Evolutionary conservation across 2,888 invertebrate species (phyloP), one percentile per base, ranked within the genome.

Genomic region (Protonemura montana): DNA sequence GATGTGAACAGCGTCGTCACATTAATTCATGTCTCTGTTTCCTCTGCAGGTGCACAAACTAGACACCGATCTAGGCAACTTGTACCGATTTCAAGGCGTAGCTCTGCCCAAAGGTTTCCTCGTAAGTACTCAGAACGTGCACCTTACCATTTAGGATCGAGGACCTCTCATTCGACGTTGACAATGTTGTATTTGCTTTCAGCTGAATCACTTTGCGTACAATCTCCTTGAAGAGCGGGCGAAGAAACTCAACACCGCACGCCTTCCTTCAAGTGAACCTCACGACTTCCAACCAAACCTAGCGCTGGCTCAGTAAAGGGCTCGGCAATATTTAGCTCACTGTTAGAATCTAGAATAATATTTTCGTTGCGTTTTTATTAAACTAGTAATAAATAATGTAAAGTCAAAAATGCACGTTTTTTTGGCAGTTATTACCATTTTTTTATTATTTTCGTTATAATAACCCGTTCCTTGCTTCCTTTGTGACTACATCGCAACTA

Each of bases 61-160:
- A 28, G 91, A 93, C 30, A 94, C 94, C 88, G 92, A 92, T 82
- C 90, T 92, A n/a, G 94, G 94, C 0, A 92, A 93, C 35, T 92
- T 98, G 87, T 97, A 96, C 91, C 93, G 98, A 89, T 95, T 99
- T 90, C 99, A 99, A 91, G 98, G 98, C 0, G 94, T 99, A 0
- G 97, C 97, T 0, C 90, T 98, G 86, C 98, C 98, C 0, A 92
- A 91, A 81, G 95, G 96, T 0, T 93, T 96, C 77, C 90, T 94
- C 2, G 92, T 93, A 90, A 27, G 78, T 78, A 26, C 28, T 27
- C 2, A 77, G n/a, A n/a, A n/a, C n/a, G n/a, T n/a, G n/a, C 77
- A 77, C 7, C 26, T 25, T 6, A 77, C n/a, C 26, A 77, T 7
- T 21, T 77, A 13, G 21, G 77, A n/a, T n/a, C 77, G 21, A n/a